Base-by-base conservation (phyloP, 2,113 vertebrate genomes). In the Pterocles orientalis region DNA sequence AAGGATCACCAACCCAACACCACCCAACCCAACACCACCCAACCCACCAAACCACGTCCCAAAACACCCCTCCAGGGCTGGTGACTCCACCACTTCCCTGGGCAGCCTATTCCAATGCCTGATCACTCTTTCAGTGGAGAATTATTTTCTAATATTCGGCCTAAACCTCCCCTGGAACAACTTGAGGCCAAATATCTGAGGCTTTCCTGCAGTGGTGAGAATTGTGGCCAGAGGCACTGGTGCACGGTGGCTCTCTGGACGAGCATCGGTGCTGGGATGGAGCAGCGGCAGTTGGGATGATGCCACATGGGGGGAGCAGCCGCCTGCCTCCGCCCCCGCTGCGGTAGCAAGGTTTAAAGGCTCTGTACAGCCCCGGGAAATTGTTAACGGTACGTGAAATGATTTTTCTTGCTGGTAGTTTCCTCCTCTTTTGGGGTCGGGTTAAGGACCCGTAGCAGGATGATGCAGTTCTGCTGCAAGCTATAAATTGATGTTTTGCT, bases 231-330 rank as follows among this genome's bases (percentile, higher is more conserved):
- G 12, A 41, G 14, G 41, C 41, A 11, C n/a, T 2, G 1, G 11
- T 26, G 25, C 5, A 5, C 5, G 3, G 4, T 1, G 2, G 12
- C 26, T 66, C 14, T 26, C 6, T 3, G 17, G 12, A 1, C 0
- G 11, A 18, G 18, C 19, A 48, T 31, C 1, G 4, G 19, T 0
- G 1, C 54, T 25, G 54, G 18, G 50, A 23, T 19, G 0, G 17
- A 41, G 41, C 9, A 2, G 47, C 28, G 17, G 36, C 1, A 1
- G 12, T 26, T 9, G 41, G 21, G 62, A 54, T 21, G 24, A 2
- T 18, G 41, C n/a, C 16, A 6, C 2, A 4, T 3, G 25, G 17
- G 12, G 31, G 24, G 25, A 58, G 29, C 2, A 0, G 29, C 34
- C 1, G 2, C 31, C 43, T 6, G 3, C 53, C 58, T 50, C 62